phyloP scores from a whole-genome alignment of 2,113 vertebrate species.

The Sturnus vulgaris region DNA sequence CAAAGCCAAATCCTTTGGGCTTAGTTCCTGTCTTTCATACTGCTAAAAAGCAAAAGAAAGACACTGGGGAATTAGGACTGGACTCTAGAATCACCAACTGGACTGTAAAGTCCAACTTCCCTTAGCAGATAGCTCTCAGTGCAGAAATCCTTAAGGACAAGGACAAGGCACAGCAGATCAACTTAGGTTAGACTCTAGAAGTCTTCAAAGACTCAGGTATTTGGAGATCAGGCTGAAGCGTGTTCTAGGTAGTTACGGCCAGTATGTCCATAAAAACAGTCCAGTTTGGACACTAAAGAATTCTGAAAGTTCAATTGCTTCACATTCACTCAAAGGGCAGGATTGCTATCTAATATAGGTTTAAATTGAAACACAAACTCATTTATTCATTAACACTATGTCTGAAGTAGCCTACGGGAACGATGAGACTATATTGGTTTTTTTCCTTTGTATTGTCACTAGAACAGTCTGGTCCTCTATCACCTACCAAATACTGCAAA shows the following conservation, averaged over 20 bases:
- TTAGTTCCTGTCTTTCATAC: fast-evolving
- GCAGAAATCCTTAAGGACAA: neutral
- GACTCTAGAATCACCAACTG: neutral
- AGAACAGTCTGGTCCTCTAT: neutral
- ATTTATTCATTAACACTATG: neutral
- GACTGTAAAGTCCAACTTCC: neutral
- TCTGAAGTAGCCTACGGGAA: neutral
- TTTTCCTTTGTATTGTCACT: neutral
- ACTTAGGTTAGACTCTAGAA: neutral
- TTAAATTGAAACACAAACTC: neutral
- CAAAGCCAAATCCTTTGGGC: neutral
- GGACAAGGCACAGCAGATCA: neutral
- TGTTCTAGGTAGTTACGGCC: neutral
- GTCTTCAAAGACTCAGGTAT: neutral
- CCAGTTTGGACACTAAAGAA: neutral
- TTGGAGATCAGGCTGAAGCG: neutral
- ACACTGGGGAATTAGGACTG: neutral
- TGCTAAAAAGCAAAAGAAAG: neutral
- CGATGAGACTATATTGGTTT: neutral
- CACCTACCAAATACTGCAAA: neutral
- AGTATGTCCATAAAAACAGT: neutral
- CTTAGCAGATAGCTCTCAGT: neutral
- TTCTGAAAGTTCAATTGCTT: neutral
- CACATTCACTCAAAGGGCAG: neutral
- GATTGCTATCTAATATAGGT: neutral